These are phyloP conservation scores for Chelidonichthys spinosus DNA, from an alignment of 2,797 vertebrate genomes.

Conservation along the genomic window DNA sequence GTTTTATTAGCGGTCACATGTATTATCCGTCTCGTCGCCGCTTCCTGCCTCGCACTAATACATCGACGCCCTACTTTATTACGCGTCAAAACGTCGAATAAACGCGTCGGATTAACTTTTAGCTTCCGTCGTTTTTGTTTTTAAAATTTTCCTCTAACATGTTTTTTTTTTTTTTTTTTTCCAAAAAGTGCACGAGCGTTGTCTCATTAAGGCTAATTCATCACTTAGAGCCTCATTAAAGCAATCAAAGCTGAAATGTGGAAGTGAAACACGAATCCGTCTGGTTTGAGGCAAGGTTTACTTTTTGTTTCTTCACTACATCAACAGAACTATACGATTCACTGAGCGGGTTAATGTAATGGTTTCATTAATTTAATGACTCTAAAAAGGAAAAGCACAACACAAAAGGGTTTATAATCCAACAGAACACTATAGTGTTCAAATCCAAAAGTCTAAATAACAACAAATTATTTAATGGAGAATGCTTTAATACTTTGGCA, in stretches of 20 bases:
- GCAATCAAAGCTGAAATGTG: not conserved
- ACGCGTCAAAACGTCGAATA: not conserved
- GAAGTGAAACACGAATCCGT: not conserved
- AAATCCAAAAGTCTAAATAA: slow-evolving; percentile 6
- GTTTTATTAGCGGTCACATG: not conserved
- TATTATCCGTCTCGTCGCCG: not conserved
- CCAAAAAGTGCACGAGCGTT: not conserved
- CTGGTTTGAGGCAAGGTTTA: not conserved
- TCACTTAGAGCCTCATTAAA: not conserved
- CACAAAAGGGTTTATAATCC: not conserved
- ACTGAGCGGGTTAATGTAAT: not conserved
- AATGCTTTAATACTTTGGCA: slow-evolving; percentile 9
- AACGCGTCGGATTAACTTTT: no score
- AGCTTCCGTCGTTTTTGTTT: not conserved
- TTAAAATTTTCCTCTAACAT: no score
- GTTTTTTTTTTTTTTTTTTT: not conserved
- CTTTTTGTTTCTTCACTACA: not conserved
- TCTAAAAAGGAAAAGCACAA: not conserved
- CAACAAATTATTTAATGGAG: not conserved
- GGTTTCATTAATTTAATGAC: not conserved
- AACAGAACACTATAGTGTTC: not conserved
- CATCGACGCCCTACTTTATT: not conserved
- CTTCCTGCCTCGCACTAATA: not conserved
- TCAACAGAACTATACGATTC: not conserved
- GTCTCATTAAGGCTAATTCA: not conserved